Conservation (phyloP, 2,888 invertebrate genomes). For the Tuberolachnus salignus region DNA sequence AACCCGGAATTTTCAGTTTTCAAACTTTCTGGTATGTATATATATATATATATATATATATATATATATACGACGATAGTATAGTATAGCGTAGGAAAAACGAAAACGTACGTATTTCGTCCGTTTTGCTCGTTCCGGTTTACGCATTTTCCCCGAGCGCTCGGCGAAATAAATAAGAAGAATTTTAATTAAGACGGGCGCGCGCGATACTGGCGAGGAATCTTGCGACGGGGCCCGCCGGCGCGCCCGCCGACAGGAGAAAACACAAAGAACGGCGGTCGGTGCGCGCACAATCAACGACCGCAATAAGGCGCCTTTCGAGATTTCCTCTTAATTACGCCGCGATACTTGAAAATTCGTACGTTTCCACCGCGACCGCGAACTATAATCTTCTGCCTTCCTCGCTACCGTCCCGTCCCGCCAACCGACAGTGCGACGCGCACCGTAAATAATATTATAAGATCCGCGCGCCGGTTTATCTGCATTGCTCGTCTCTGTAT, state of each 20-base stretch:
- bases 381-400: background rate
- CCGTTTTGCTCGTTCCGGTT: background rate
- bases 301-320: conserved; percentile 51
- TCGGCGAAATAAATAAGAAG: conserved; percentile 23
- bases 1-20: too few species aligned
- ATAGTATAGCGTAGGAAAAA: too few species aligned
- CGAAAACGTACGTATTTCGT: too few species aligned
- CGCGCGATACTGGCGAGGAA: conserved; percentile 16
- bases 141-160: background rate
- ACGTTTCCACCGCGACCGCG: conserved; percentile 31
- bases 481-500: too few species aligned
- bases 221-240: background rate
- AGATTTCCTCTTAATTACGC: conserved; percentile 52
- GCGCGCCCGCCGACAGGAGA: conserved; percentile 1
- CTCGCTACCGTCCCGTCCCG: too few species aligned
- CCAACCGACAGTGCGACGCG: too few species aligned
- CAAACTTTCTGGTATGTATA: too few species aligned
- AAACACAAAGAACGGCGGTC: conserved; percentile 43
- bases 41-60: too few species aligned
- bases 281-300: conserved; percentile 46
- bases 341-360: conserved; percentile 29
- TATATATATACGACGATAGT: too few species aligned
- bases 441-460: too few species aligned
- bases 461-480: too few species aligned
- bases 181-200: conserved; percentile 54